A percentile compares a stretch with the other conserved stretches of the same genome.
phyloP scores from a whole-genome alignment of 2,797 vertebrate genomes.

The Syncerus caffer region DNA sequence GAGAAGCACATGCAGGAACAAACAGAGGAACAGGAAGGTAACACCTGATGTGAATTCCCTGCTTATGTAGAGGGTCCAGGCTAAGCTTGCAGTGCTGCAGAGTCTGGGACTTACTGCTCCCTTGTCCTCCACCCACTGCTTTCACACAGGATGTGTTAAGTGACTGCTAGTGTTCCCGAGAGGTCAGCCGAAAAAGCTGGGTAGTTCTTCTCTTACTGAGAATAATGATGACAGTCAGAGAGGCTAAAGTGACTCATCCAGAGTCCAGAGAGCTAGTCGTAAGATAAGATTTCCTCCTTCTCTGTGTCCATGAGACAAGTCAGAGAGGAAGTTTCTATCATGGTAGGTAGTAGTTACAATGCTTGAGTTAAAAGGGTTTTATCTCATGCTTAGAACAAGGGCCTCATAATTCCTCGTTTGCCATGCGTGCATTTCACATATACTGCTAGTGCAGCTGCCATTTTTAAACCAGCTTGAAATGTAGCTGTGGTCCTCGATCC shows the following conservation, averaged over 20 bases:
- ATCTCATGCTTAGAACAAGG: not conserved
- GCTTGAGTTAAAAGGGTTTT: not conserved
- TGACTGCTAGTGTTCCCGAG: not conserved
- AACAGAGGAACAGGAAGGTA: constrained; percentile 84
- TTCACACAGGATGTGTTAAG: not conserved
- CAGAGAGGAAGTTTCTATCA: not conserved
- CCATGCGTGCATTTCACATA: not conserved
- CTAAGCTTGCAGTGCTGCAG: not conserved
- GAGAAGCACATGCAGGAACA: constrained; percentile 91
- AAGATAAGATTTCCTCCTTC: not conserved
- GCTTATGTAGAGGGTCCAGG: not conserved
- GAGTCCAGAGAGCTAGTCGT: not conserved
- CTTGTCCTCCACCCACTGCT: not conserved
- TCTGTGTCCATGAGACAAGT: not conserved
- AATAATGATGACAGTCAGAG: not conserved
- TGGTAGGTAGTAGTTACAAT: not conserved
- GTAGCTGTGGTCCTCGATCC: not conserved
- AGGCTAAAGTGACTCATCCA: not conserved
- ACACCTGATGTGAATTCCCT: not conserved
- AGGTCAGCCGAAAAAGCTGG: not conserved
- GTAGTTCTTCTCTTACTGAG: not conserved
- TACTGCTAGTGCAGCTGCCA: not conserved
- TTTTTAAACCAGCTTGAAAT: not conserved
- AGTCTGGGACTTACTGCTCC: not conserved
- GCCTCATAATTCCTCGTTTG: not conserved